Percentiles rank a stretch among this genome's conserved stretches.
Conservation (phyloP, 2,113 vertebrate species). For the Bambusicola thoracicus region DNA sequence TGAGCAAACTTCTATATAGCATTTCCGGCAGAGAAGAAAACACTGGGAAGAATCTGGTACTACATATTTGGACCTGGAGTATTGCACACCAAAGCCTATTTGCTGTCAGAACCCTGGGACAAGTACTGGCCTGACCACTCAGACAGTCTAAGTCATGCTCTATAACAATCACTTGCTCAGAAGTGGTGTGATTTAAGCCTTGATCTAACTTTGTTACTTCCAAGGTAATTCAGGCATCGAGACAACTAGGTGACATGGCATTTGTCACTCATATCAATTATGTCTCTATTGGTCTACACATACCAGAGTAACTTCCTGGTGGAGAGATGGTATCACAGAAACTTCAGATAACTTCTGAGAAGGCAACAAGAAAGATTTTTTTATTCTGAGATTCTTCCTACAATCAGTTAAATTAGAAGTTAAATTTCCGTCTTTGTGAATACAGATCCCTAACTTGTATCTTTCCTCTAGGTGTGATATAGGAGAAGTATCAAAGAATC, state of each 20-base stretch:
- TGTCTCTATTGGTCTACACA: background rate
- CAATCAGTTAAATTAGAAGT: background rate
- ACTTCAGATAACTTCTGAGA: background rate
- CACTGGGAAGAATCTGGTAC: background rate
- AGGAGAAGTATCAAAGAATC: background rate
- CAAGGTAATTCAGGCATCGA: background rate
- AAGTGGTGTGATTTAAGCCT: background rate
- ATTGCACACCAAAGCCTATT: background rate
- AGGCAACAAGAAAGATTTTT: background rate
- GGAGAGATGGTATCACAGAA: background rate
- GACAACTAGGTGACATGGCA: background rate
- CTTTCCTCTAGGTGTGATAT: background rate
- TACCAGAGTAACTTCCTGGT: background rate
- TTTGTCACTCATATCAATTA: background rate
- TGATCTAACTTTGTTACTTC: background rate
- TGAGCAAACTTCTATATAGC: rapidly evolving
- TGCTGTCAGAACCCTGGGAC: background rate
- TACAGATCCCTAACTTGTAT: background rate
- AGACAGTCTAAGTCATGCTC: background rate
- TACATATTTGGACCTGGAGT: background rate
- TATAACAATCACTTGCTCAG: background rate
- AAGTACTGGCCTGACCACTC: background rate
- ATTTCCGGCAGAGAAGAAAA: background rate
- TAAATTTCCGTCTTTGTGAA: background rate
- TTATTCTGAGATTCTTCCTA: background rate